Conservation (phyloP, 2,113 vertebrate genomes). For the Pachypanchax playfairii region DNA sequence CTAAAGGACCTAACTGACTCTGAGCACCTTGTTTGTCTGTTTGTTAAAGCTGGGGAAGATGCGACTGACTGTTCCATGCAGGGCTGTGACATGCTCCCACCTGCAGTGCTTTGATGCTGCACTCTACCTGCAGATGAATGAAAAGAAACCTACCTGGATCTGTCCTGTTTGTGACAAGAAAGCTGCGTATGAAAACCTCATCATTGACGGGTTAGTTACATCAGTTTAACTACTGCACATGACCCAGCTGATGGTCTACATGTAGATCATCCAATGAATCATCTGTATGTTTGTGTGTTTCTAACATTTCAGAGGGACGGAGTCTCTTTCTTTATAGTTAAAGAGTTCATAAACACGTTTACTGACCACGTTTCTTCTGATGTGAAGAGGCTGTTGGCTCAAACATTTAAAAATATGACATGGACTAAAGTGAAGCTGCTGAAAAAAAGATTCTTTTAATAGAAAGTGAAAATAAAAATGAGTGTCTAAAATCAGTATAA, state of each 20-base stretch:
- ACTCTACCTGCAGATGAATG: conserved; percentile 98
- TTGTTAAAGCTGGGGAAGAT: conserved; percentile 92
- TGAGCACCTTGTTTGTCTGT: background rate
- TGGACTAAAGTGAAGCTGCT: too few species aligned
- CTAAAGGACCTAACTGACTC: too few species aligned
- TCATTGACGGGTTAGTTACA: conserved; percentile 89
- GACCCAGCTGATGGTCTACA: background rate
- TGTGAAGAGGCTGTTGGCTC: too few species aligned
- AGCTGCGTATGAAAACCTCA: conserved; percentile 93
- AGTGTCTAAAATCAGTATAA: too few species aligned
- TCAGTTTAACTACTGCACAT: background rate
- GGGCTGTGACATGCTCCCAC: conserved; percentile 95
- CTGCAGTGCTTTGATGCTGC: conserved; percentile 98
- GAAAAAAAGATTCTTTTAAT: too few species aligned
- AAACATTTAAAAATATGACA: too few species aligned
- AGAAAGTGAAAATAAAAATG: too few species aligned
- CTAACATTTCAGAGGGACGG: too few species aligned
- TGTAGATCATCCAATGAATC: too few species aligned
- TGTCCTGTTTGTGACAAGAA: conserved; percentile 99
- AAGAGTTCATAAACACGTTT: too few species aligned
- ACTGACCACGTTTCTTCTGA: too few species aligned
- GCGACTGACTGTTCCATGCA: conserved; percentile 93
- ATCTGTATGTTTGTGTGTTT: background rate
- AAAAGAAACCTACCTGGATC: conserved; percentile 98
- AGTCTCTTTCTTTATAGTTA: too few species aligned